These are phyloP conservation scores for Cacatua alba DNA, from an alignment of 2,113 vertebrate genomes.

Conservation along the genomic window DNA sequence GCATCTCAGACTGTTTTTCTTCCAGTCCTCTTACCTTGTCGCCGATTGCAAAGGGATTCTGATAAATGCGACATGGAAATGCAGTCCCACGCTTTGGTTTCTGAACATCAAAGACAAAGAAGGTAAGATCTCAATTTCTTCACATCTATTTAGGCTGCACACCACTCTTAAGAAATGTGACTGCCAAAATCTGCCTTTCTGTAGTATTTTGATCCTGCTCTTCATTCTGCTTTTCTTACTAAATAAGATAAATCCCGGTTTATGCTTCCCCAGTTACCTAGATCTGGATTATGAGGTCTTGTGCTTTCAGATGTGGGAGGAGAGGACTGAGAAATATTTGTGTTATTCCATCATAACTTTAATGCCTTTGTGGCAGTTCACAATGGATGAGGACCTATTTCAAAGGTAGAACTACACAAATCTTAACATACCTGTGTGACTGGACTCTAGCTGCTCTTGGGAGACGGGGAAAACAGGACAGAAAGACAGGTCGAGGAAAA, in stretches of 20 bases:
- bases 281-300: background rate
- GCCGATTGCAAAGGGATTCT: background rate
- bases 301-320: background rate
- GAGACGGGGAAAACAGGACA: background rate
- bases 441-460: background rate
- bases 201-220: background rate
- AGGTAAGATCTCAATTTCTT: slow-evolving; percentile 50
- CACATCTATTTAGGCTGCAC: background rate
- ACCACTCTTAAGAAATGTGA: background rate
- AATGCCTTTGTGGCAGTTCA: background rate
- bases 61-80: background rate
- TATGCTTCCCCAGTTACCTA: background rate
- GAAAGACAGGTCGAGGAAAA: background rate
- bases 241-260: background rate
- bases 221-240: background rate
- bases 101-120: background rate
- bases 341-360: background rate
- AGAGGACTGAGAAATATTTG: background rate
- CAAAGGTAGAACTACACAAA: background rate
- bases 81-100: background rate
- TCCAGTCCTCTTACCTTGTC: background rate
- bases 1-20: background rate
- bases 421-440: background rate
- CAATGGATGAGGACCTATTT: background rate
- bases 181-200: background rate